Conservation (phyloP, 2,888 invertebrate species). For the Tipula helvola region DNA sequence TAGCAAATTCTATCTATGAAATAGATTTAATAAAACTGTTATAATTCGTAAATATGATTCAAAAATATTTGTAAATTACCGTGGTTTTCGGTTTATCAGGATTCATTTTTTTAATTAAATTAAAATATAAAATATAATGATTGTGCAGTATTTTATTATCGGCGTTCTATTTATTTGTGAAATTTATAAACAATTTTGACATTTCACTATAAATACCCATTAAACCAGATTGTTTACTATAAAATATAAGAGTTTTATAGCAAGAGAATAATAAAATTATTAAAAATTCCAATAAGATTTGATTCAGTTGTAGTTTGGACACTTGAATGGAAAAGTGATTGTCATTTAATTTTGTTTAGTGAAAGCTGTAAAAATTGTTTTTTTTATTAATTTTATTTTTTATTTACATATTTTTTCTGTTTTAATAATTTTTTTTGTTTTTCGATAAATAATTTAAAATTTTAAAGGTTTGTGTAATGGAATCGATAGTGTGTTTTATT, state of each 20-base stretch:
- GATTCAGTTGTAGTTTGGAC: neutral
- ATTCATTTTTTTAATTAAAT: neutral
- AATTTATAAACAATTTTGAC: neutral
- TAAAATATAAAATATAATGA: neutral
- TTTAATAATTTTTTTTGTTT: neutral
- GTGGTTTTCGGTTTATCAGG: neutral
- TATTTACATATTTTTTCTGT: neutral
- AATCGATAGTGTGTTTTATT: neutral
- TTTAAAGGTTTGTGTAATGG: neutral
- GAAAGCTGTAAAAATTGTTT: neutral
- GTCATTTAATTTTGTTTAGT: neutral
- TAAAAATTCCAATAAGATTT: neutral
- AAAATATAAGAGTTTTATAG: neutral
- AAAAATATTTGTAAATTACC: neutral
- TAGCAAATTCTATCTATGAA: constrained; percentile 49
- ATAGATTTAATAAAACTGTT: neutral
- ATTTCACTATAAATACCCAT: neutral
- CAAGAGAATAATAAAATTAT: neutral
- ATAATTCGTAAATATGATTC: neutral
- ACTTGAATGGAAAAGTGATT: neutral
- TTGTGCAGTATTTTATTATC: neutral
- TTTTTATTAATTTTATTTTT: neutral
- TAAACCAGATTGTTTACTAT: neutral
- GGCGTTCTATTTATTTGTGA: neutral
- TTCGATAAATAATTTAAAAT: neutral